Evolutionary conservation across 2,888 invertebrate species (phyloP), one percentile per base, ranked within the genome.

Genomic region (Lypha dubia): DNA sequence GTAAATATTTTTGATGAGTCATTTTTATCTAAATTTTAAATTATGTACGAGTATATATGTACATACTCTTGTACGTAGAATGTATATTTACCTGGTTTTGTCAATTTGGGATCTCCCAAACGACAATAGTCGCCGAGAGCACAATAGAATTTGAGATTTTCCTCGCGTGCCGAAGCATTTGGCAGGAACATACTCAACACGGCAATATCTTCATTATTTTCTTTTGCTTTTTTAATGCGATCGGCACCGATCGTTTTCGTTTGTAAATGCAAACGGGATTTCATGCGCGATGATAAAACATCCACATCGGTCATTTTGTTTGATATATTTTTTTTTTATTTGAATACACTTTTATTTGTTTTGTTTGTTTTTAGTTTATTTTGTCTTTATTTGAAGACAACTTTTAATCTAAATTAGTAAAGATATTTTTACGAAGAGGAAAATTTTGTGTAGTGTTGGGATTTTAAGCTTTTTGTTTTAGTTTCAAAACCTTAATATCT

Each of bases 141-240:
- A 93, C 97, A 97, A 91, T 94, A 94, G 92, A 97, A 97, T 89
- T 95, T 94, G 90, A 95, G 95, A 89, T 95, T 95, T 89, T 95
- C 95, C 89, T 94, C 94, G 63, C 94, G 94, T 46, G 94, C 94
- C 88, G 94, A 94, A 75, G 91, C 90, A 84, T 94, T 94, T 60
- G 97, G 95, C 84, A 97, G 93, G 90, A 97, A 96, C 95, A 97
- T 96, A 87, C 97, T 96, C 88, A 97, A 93, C 88, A 97, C 95
- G 73, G 97, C 97, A 84, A 97, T 95, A 93, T 97, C 97, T 93
- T 97, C 97, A 92, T 97, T 96, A 90, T 95, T 95, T 89, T 96
- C 96, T 93, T 95, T 94, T 85, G 97, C 96, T 90, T 95, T 94
- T 88, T 95, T 94, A 89, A 97, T 96, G 91, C 96, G 94, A 17